These are phyloP conservation scores for Setophaga petechia DNA, from an alignment of 2,113 vertebrate genomes.

Conservation along the genomic window DNA sequence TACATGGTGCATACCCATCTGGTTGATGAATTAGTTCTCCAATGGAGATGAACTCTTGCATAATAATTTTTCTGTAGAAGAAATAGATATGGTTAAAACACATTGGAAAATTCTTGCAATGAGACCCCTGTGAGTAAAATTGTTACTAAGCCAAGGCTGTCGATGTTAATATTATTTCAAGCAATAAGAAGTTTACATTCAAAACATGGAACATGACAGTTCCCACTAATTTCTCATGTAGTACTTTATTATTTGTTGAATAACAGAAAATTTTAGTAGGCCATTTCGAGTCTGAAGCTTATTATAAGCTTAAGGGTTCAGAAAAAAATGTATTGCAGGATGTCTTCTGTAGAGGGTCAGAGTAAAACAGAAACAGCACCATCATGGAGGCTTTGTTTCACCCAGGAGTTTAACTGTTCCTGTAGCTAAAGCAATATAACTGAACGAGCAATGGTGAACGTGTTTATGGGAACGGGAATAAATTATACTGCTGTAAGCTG, in stretches of 20 bases:
- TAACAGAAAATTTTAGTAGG: background rate
- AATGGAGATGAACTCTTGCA: background rate
- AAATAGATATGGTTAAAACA: background rate
- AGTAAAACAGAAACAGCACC: background rate
- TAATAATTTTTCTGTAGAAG: background rate
- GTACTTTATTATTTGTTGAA: background rate
- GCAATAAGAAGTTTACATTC: background rate
- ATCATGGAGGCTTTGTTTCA: background rate
- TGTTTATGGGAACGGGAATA: conserved; percentile 28
- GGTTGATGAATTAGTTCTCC: background rate
- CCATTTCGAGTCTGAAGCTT: background rate
- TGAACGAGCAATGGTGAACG: background rate
- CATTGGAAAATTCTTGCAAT: background rate
- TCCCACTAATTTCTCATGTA: background rate
- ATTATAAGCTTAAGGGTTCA: background rate
- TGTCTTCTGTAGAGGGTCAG: background rate
- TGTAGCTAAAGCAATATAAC: background rate
- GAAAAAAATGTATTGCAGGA: background rate
- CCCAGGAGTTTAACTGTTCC: background rate
- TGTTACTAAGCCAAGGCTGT: background rate
- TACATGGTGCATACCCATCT: background rate
- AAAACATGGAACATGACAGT: background rate
- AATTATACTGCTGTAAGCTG: background rate
- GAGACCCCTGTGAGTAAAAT: background rate
- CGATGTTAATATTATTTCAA: background rate